phyloP scores from a whole-genome alignment of 2,113 vertebrate genomes.

The Trogon surrucura region DNA sequence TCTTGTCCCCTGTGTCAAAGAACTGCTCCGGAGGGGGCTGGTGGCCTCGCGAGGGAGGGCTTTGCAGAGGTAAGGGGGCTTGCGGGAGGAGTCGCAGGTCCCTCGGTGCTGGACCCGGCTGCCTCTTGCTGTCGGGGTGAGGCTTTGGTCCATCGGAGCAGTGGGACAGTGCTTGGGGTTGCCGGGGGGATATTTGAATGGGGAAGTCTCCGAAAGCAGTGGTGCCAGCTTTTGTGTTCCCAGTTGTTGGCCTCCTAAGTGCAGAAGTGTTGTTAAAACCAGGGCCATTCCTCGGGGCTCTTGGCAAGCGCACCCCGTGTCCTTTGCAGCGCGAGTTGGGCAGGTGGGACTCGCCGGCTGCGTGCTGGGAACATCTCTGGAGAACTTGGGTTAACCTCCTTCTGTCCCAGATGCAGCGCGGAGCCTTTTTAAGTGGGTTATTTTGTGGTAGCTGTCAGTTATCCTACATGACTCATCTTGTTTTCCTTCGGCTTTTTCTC shows the following conservation, averaged over 20 bases:
- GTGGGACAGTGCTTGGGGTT: not conserved
- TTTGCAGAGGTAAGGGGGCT: not conserved
- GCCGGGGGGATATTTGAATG: not conserved
- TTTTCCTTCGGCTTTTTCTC: not conserved
- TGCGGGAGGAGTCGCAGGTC: not conserved
- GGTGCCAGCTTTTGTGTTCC: not conserved
- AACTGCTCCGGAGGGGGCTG: not conserved
- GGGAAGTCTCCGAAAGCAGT: not conserved
- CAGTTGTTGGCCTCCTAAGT: not conserved
- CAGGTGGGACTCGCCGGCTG: not conserved
- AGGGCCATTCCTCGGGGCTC: not conserved
- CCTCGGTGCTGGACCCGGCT: rapidly evolving
- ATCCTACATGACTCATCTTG: not conserved
- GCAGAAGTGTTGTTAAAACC: not conserved
- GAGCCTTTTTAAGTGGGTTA: not conserved
- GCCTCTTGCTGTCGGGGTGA: not conserved
- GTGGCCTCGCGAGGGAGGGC: not conserved
- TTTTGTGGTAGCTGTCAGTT: not conserved
- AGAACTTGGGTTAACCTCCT: not conserved
- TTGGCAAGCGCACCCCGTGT: rapidly evolving
- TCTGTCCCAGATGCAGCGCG: not conserved
- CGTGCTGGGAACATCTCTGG: not conserved
- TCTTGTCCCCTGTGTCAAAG: too few species aligned
- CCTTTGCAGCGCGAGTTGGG: not conserved
- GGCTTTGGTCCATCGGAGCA: not conserved